Evolutionary conservation across 2,113 vertebrate species (phyloP), one percentile per base, ranked within the genome.

Genomic region (Paraplagusia blochii): DNA sequence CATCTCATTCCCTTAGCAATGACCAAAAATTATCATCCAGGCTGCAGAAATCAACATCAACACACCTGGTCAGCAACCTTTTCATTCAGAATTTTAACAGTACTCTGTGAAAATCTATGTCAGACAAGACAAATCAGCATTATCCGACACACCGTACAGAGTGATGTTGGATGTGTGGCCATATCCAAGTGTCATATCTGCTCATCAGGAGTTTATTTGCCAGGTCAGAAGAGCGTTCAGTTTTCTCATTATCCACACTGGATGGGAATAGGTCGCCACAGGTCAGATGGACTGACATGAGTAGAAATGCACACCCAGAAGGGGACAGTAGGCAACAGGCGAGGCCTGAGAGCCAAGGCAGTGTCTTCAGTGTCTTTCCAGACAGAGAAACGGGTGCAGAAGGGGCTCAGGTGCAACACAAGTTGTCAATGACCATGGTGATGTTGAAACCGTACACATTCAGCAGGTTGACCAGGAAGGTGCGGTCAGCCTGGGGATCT

Each of bases 401-500:
- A 0, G 34, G 22, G 46, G n/a, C 48, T 92, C 93, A 98, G 16
- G 93, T 90, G 85, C 97, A 99, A 81, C 97, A 99, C 44, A 95
- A 94, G 88, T 95, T 97, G 86, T 99, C 97, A 44, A 98, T 92
- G 85, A 98, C 95, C 42, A 99, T 86, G 85, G 94, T 95, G 62
- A 95, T 91, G 9, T 99, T 94, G 0, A 98, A 91, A 48, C 94
- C 94, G 0, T 99, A 99, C 46, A 97, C 93, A 74, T 98, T 95
- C 89, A 99, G 89, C 74, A 99, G 89, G 85, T 98, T 93, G 72
- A 93, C 80, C n/a, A 99, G 92, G 61, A 99, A 99, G 73, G 87
- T 88, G n/a, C 93, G 92, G 76, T 99, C 97, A 0, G 89, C 93
- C 62, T 96, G 94, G 34, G 96, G 97, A 69, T 99, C 97, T 77